phyloP scores from a whole-genome alignment of 2,888 invertebrate species.

The Platycnemis pennipes region DNA sequence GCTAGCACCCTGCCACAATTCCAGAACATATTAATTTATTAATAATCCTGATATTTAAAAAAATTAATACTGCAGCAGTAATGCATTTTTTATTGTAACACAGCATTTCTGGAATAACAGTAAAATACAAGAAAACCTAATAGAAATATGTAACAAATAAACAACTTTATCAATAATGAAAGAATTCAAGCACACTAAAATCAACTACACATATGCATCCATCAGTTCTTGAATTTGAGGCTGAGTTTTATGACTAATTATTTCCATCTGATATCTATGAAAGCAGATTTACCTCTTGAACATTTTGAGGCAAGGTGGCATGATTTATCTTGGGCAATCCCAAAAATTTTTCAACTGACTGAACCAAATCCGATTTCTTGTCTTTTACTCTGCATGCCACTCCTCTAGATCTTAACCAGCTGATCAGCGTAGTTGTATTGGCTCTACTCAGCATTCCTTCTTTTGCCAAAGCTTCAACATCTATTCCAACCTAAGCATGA shows the following conservation, averaged over 20 bases:
- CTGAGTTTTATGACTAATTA: background rate
- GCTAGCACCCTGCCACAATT: too few species aligned
- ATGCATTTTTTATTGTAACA: too few species aligned
- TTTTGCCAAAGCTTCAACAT: constrained; percentile 71
- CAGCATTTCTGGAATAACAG: too few species aligned
- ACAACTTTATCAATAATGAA: background rate
- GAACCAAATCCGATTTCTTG: constrained; percentile 71
- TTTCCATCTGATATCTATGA: background rate
- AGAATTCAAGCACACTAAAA: background rate
- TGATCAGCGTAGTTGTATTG: constrained; percentile 71
- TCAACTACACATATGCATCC: background rate
- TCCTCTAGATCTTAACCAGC: constrained; percentile 70
- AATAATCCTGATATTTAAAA: too few species aligned
- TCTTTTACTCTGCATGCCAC: constrained; percentile 71
- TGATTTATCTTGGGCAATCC: background rate
- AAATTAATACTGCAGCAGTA: too few species aligned
- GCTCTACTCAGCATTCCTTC: constrained; percentile 69
- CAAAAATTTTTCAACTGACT: constrained; percentile 70
- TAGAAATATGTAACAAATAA: background rate
- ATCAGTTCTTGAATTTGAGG: too few species aligned
- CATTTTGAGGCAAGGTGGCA: background rate
- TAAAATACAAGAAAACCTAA: background rate
- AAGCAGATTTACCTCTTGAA: background rate
- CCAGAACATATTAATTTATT: too few species aligned
- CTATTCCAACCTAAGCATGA: constrained; percentile 68